Conservation (phyloP, 2,797 vertebrate genomes). For the Phoxinus dragarum region DNA sequence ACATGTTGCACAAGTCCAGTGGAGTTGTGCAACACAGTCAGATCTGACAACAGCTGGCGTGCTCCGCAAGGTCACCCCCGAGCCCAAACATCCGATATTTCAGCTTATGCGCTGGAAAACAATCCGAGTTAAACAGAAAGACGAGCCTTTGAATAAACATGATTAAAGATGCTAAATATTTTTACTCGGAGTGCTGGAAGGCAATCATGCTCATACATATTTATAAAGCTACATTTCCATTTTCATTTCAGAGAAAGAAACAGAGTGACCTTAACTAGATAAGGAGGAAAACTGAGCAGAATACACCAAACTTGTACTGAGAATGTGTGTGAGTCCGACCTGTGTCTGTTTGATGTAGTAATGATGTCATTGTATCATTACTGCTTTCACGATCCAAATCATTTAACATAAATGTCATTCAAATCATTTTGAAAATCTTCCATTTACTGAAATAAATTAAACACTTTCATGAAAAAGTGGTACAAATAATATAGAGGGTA, state of each 20-base stretch:
- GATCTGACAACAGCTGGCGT: slow-evolving; percentile 44
- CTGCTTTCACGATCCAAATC: not conserved
- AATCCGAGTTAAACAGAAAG: slow-evolving; percentile 44
- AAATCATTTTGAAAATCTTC: not conserved
- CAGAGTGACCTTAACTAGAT: slow-evolving; percentile 58
- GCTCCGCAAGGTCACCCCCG: slow-evolving; percentile 42
- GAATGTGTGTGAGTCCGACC: slow-evolving; percentile 25
- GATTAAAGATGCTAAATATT: slow-evolving; percentile 58
- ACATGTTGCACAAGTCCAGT: slow-evolving; percentile 48
- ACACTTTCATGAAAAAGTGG: not conserved
- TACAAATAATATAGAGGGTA: not conserved
- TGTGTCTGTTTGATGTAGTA: slow-evolving; percentile 16
- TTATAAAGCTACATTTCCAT: slow-evolving; percentile 55
- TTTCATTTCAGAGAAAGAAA: slow-evolving; percentile 48
- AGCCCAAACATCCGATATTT: slow-evolving; percentile 38
- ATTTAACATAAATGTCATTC: not conserved
- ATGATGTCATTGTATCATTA: not conserved
- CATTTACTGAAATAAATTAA: not conserved
- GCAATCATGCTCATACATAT: slow-evolving; percentile 52
- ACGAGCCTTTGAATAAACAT: slow-evolving; percentile 59
- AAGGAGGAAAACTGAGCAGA: slow-evolving; percentile 30
- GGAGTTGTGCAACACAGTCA: slow-evolving; percentile 40
- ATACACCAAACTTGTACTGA: slow-evolving; percentile 6
- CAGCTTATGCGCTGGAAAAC: slow-evolving; percentile 5
- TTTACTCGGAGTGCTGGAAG: slow-evolving; percentile 45